Base-by-base conservation (phyloP, 2,797 vertebrate genomes). In the Phoeniculus purpureus region DNA sequence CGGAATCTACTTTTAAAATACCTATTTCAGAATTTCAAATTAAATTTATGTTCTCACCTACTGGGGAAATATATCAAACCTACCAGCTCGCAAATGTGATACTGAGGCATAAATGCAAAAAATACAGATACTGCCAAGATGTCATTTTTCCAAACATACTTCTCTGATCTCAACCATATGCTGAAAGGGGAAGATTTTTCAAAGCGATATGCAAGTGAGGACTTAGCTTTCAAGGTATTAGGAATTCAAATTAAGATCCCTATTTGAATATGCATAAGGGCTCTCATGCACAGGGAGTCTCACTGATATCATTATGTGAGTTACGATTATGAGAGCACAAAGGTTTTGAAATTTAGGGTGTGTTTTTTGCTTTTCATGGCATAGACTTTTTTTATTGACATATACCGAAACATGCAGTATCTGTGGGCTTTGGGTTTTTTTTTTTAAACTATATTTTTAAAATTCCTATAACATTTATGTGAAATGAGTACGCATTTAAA, bases 161-260 rank as follows among this genome's bases (percentile, higher is more conserved):
- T 85, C 58, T 94, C 56, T 94, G 91, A 95, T 95, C 80, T 76
- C 73, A 81, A 90, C 31, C 91, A 91, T 94, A 95, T 95, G 91
- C 65, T 74, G 74, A 60, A 92, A 91, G 40, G 8, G n/a, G n/a
- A 91, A 87, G 72, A 92, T 84, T 88, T 92, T 95, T 95, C 56
- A 58, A 91, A 94, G 85, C 31, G 80, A 88, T 92, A 84, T 45
- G 74, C 55, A 79, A 91, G 60, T 79, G 31, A 15, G 9, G 58
- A 84, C 16, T 88, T 95, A 87, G 80, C 73, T 60, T 89, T 87
- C n/a, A 89, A 85, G 40, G 70, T 91, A 95, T 70, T 87, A 84
- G 67, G 87, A 84, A 95, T 94, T 91, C 71, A 93, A 86, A 94
- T 91, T 6, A 92, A 84, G 47, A 89, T 73, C 43, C 76, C 6